Evolutionary conservation across 2,888 invertebrate species (phyloP).

Genomic region (Thera britannica): DNA sequence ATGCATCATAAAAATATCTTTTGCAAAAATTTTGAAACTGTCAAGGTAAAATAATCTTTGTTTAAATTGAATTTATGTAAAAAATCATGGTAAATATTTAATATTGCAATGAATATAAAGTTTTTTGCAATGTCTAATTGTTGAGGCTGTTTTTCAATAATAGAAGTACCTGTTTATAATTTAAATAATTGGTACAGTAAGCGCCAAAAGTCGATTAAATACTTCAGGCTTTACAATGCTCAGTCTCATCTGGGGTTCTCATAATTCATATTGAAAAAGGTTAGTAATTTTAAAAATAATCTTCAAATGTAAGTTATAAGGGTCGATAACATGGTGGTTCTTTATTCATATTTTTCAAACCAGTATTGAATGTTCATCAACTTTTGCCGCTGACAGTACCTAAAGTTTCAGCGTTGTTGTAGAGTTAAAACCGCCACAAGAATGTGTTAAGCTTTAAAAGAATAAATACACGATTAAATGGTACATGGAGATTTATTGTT

Average conservation of each 20-base stretch:
- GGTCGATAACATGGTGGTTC: too few relatives aligned
- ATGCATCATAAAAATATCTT: background rate
- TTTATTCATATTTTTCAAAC: too few relatives aligned
- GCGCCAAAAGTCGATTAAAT: background rate
- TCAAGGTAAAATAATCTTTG: too few relatives aligned
- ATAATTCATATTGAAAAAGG: background rate
- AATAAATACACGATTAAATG: conserved; percentile 69
- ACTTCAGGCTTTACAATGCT: background rate
- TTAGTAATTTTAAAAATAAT: too few relatives aligned
- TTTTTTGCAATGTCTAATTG: conserved; percentile 1
- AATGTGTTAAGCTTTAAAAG: conserved; percentile 63
- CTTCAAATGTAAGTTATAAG: too few relatives aligned
- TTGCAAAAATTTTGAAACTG: background rate
- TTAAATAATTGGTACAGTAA: background rate
- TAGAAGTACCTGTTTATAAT: background rate
- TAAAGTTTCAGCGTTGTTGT: conserved; percentile 13
- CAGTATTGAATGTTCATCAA: background rate
- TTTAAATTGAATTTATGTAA: too few relatives aligned
- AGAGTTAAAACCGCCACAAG: conserved; percentile 60
- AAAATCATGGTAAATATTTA: too few relatives aligned
- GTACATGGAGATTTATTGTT: conserved; percentile 58
- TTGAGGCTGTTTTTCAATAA: background rate
- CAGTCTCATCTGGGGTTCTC: background rate
- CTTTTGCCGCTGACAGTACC: background rate
- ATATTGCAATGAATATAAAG: too few relatives aligned